phyloP scores from a whole-genome alignment of 2,113 vertebrate species.

The Cairina moschata region DNA sequence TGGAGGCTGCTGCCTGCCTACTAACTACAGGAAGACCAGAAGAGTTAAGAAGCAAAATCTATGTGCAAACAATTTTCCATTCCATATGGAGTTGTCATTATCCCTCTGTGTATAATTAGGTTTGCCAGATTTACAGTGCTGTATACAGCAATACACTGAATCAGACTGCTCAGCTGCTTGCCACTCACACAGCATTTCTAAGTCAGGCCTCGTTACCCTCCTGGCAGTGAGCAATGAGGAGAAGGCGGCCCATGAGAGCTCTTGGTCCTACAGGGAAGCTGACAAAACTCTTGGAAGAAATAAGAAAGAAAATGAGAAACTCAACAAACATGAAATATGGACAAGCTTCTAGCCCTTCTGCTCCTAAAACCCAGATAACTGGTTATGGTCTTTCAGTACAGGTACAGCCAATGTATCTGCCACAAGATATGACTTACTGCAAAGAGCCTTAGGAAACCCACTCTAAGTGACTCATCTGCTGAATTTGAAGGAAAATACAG shows the following conservation, averaged over 20 bases:
- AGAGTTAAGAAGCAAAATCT: constrained; percentile 45
- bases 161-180: constrained; percentile 37
- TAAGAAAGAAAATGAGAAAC: not conserved
- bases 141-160: constrained; percentile 4
- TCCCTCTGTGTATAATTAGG: not conserved
- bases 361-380: not conserved
- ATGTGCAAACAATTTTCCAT: constrained; percentile 54
- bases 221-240: not conserved
- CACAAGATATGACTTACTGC: not conserved
- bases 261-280: not conserved
- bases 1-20: constrained; percentile 23
- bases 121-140: constrained; percentile 44
- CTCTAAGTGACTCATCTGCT: not conserved
- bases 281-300: not conserved
- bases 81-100: constrained; percentile 63
- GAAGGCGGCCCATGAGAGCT: not conserved
- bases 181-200: constrained; percentile 10
- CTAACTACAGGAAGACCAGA: constrained; percentile 31
- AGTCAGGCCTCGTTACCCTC: constrained; percentile 43
- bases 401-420: not conserved
- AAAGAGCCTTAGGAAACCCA: not conserved
- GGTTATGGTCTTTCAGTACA: not conserved
- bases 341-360: not conserved
- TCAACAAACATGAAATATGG: not conserved
- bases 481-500: not conserved